Conservation (phyloP, 2,797 vertebrate genomes). For the Botia almorhae region DNA sequence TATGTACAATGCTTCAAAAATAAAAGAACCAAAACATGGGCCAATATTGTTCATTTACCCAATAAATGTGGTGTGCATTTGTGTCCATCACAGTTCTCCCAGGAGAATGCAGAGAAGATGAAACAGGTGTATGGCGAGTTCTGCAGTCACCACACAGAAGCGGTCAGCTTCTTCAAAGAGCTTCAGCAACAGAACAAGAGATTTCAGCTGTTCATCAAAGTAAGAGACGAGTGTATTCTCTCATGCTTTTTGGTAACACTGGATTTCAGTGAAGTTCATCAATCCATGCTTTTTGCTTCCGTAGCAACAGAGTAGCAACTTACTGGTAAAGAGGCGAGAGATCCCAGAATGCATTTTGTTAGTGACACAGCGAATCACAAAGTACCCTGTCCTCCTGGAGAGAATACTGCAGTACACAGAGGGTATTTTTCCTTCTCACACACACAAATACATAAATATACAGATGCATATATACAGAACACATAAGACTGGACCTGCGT, state of each 20-base stretch:
- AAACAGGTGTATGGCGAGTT: slow-evolving; percentile 92
- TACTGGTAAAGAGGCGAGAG: slow-evolving; percentile 88
- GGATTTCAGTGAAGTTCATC: not conserved
- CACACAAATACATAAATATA: not conserved
- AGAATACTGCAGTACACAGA: slow-evolving; percentile 90
- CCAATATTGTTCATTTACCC: no score
- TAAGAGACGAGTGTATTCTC: slow-evolving; percentile 66
- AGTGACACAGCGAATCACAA: slow-evolving; percentile 96
- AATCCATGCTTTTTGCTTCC: slow-evolving; percentile 23
- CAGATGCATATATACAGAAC: not conserved
- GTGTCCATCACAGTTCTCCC: slow-evolving; percentile 84
- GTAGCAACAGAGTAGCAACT: slow-evolving; percentile 92
- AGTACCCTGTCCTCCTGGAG: slow-evolving; percentile 95
- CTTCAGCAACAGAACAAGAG: slow-evolving; percentile 93
- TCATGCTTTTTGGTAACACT: not conserved
- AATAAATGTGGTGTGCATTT: slow-evolving; percentile 24
- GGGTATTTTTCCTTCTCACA: slow-evolving; percentile 73
- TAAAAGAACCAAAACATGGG: not conserved
- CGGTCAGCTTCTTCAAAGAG: slow-evolving; percentile 93
- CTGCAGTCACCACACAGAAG: slow-evolving; percentile 94
- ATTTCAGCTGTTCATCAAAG: slow-evolving; percentile 95
- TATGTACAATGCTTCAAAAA: no score
- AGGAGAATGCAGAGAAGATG: slow-evolving; percentile 90
- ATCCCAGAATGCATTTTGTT: slow-evolving; percentile 96
- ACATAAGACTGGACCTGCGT: not conserved